These are phyloP conservation scores for Zaprionus inermis DNA, from an alignment of 1,140 invertebrate genomes.

Conservation along the genomic window DNA sequence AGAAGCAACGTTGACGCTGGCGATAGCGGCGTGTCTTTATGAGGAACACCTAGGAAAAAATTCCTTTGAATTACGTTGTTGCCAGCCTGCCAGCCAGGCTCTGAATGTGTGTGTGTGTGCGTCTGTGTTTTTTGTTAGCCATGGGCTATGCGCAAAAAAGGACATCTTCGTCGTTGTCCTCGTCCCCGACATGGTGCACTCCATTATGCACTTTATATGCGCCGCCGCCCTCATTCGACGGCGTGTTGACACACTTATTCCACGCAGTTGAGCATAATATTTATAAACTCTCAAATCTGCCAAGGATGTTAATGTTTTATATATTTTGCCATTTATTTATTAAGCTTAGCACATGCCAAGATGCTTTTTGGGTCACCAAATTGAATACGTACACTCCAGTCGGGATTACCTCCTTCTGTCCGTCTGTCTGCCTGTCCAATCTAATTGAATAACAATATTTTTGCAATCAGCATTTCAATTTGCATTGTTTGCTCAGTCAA, in stretches of 20 bases:
- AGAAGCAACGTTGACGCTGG: constrained; percentile 3
- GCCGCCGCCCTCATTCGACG: constrained; percentile 53
- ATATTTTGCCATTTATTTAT: background rate
- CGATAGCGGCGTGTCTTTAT: constrained; percentile 56
- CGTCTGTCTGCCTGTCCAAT: constrained; percentile 6
- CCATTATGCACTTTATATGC: constrained; percentile 75
- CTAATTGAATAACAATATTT: constrained; percentile 78
- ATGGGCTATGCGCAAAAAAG: constrained; percentile 75
- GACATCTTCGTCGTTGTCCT: constrained; percentile 67
- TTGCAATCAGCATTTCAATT: constrained; percentile 68
- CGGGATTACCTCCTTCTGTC: background rate
- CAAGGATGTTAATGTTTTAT: background rate
- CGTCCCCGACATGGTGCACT: constrained; percentile 40
- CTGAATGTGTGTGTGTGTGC: constrained; percentile 21
- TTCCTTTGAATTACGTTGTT: constrained; percentile 71
- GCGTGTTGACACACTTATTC: constrained; percentile 80
- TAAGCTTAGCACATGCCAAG: background rate
- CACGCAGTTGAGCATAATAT: constrained; percentile 74
- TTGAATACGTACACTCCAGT: background rate
- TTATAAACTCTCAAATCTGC: constrained; percentile 54
- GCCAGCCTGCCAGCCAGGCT: background rate
- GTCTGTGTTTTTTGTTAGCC: constrained; percentile 47
- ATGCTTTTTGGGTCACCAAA: background rate
- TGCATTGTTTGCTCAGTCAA: constrained; percentile 56
- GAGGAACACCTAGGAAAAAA: constrained; percentile 68